These are phyloP conservation scores for Pachypanchax playfairii DNA, from an alignment of 2,113 vertebrate species.

Conservation along the genomic window DNA sequence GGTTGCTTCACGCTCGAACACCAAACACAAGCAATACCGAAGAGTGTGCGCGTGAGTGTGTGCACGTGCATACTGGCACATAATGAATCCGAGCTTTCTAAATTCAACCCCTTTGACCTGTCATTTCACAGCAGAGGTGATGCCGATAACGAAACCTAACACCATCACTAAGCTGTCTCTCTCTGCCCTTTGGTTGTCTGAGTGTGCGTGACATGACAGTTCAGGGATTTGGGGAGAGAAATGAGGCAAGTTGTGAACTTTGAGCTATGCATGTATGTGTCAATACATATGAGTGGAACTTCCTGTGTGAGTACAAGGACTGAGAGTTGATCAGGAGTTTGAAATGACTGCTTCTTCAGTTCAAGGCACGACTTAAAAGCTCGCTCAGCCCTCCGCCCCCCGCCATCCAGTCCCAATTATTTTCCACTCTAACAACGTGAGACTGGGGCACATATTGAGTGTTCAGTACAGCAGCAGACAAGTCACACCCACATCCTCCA, in stretches of 20 bases:
- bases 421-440: constrained; percentile 34
- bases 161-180: constrained; percentile 43
- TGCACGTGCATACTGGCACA: neutral
- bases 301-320: constrained; percentile 40
- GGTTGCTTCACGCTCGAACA: constrained; percentile 7
- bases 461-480: constrained; percentile 3
- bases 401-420: constrained; percentile 33
- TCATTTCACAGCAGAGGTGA: constrained; percentile 38
- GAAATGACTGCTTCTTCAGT: constrained; percentile 64
- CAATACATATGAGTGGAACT: constrained; percentile 19
- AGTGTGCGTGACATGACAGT: constrained; percentile 35
- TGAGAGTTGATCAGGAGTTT: constrained; percentile 43
- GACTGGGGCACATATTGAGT: constrained; percentile 13
- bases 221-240: constrained; percentile 44
- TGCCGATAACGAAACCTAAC: constrained; percentile 54
- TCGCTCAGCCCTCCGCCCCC: neutral
- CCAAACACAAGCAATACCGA: constrained; percentile 18
- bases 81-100: constrained; percentile 29
- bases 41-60: constrained; percentile 12
- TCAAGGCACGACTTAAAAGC: constrained; percentile 1
- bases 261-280: constrained; percentile 14
- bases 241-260: constrained; percentile 25
- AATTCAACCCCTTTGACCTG: constrained; percentile 58
- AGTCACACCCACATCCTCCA: constrained; percentile 12
- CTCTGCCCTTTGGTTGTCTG: constrained; percentile 20